Evolutionary conservation across 2,113 vertebrate species (phyloP).

Genomic region (Eptesicus fuscus): DNA sequence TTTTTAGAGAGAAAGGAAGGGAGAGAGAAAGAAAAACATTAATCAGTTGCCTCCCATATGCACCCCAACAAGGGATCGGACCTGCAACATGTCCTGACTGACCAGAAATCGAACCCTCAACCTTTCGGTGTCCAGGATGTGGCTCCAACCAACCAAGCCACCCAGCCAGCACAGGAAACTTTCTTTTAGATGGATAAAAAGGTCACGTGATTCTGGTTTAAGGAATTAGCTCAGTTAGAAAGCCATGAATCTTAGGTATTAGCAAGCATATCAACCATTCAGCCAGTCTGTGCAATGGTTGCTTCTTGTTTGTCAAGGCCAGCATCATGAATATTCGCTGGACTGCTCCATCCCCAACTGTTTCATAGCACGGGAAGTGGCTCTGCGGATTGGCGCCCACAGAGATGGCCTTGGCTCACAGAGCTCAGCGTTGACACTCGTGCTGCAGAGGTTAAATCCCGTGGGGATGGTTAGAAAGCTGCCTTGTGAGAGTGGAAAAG

Average conservation of each 20-base stretch:
- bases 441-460: conserved; percentile 10
- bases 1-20: background rate
- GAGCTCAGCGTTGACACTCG: background rate
- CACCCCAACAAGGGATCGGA: background rate
- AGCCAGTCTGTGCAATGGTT: background rate
- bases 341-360: background rate
- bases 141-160: background rate
- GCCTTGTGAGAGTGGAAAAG: conserved; percentile 25
- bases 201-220: background rate
- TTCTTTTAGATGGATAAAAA: background rate
- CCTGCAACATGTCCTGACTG: background rate
- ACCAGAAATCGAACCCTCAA: background rate
- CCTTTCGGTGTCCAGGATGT: background rate
- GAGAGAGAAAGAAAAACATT: background rate
- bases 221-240: background rate
- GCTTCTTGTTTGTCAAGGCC: background rate
- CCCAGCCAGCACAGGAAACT: background rate
- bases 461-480: background rate
- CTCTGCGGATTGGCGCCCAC: background rate
- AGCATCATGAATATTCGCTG: background rate
- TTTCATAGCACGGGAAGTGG: background rate
- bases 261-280: background rate
- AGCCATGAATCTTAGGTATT: background rate
- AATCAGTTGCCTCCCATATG: background rate
- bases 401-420: background rate